Evolutionary conservation across 2,888 invertebrate species (phyloP), one percentile per base, ranked within the genome.

Genomic region (Sinhomidia bicolor): DNA sequence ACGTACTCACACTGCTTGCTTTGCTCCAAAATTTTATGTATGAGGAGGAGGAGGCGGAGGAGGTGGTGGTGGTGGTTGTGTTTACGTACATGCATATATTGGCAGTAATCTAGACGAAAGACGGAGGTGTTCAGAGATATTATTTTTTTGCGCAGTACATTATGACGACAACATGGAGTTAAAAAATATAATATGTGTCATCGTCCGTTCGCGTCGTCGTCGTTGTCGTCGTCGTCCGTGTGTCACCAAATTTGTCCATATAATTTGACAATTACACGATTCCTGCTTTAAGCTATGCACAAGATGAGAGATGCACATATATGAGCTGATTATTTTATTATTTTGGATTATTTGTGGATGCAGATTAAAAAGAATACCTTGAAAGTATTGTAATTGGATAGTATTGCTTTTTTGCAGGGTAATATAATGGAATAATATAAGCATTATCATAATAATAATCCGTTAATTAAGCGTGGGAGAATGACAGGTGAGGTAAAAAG

Each of bases 191-290:
- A 79, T 79, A 79, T 79, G 60, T 60, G 60, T 79, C 79, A 57
- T 79, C 79, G 60, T 41, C 41, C 79, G 41, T n/a, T n/a, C n/a
- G n/a, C n/a, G n/a, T n/a, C n/a, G n/a, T n/a, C n/a, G n/a, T n/a
- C n/a, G n/a, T n/a, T n/a, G n/a, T n/a, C n/a, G n/a, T n/a, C n/a
- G n/a, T n/a, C n/a, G n/a, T 79, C 57, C 60, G 20, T 57, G 44
- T 60, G 60, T 60, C 79, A 79, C 79, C 79, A 79, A 79, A 79
- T 79, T 79, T 79, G 79, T 79, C 36, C 60, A 23, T 79, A 29
- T 79, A 79, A 36, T 32, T 36, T 14, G 60, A 60, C 57, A 79
- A 60, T 79, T 79, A 79, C 36, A 79, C 7, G 23, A 57, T 41
- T 57, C 57, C 14, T 79, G 79, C 32, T 76, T 54, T 79, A 36